Conservation (phyloP, 2,797 vertebrate genomes). For the Amazona finschi region DNA sequence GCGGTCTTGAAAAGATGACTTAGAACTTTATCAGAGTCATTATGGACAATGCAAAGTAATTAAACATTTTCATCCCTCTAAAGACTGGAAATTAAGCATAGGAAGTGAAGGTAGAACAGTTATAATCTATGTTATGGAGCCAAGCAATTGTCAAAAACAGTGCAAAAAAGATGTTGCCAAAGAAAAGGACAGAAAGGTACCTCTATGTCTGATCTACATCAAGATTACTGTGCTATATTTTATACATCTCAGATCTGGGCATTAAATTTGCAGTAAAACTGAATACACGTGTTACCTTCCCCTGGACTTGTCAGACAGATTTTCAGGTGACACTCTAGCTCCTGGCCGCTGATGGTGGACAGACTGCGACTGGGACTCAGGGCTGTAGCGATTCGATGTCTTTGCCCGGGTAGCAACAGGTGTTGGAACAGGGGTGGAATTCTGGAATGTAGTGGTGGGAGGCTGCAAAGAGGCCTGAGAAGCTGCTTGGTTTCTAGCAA, state of each 20-base stretch:
- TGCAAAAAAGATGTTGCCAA: neutral
- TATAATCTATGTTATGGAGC: neutral
- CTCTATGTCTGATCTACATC: neutral
- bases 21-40: neutral
- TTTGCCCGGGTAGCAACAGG: constrained; percentile 82
- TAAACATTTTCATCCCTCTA: neutral
- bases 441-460: constrained; percentile 91
- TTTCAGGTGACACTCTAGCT: constrained; percentile 92
- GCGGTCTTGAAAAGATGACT: neutral
- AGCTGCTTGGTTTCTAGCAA: constrained; percentile 91
- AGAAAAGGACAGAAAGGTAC: neutral
- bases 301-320: constrained; percentile 87
- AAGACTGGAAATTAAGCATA: neutral
- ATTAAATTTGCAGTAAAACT: neutral
- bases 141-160: neutral
- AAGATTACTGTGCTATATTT: neutral
- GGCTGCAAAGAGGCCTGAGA: constrained; percentile 79
- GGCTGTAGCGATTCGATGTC: constrained; percentile 88
- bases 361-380: constrained; percentile 83
- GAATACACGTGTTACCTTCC: constrained; percentile 79
- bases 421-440: constrained; percentile 72
- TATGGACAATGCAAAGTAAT: neutral
- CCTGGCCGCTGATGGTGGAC: constrained; percentile 87
- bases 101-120: neutral
- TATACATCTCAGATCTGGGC: neutral